A percentile compares a stretch with the other conserved stretches of the same genome.
These are phyloP conservation scores for Typhlomys cinereus DNA, from an alignment of 2,113 vertebrate genomes.

Conservation along the genomic window DNA sequence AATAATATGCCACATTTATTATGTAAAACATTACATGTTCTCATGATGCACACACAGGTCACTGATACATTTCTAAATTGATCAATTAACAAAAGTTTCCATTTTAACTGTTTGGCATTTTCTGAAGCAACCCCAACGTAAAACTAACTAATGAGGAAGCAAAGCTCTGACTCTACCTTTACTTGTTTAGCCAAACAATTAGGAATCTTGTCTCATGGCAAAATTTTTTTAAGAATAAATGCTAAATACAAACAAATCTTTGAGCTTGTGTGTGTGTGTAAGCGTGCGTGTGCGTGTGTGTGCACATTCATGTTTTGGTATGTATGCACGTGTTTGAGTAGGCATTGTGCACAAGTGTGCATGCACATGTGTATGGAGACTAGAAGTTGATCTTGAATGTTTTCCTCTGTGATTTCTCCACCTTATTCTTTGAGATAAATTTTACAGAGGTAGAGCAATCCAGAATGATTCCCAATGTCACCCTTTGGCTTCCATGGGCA, in stretches of 20 bases:
- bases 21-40: slow-evolving; percentile 59
- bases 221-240: slow-evolving; percentile 30
- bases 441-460: background rate
- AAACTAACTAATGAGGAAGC: background rate
- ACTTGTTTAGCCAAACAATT: background rate
- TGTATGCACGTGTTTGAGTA: background rate
- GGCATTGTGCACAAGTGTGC: background rate
- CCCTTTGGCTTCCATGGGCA: too few species aligned
- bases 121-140: slow-evolving; percentile 24
- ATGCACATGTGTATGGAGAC: background rate
- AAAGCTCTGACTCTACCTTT: slow-evolving; percentile 21
- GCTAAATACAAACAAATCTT: slow-evolving; percentile 7
- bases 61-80: slow-evolving; percentile 20
- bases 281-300: background rate
- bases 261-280: background rate
- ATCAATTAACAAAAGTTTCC: background rate
- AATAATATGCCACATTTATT: slow-evolving; percentile 48
- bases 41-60: background rate
- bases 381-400: background rate
- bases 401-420: background rate
- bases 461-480: background rate
- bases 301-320: background rate
- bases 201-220: slow-evolving; percentile 23
- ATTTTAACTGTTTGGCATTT: slow-evolving; percentile 17
- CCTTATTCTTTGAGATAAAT: background rate